Evolutionary conservation across 2,888 invertebrate species (phyloP).

Genomic region (Panopea generosa): DNA sequence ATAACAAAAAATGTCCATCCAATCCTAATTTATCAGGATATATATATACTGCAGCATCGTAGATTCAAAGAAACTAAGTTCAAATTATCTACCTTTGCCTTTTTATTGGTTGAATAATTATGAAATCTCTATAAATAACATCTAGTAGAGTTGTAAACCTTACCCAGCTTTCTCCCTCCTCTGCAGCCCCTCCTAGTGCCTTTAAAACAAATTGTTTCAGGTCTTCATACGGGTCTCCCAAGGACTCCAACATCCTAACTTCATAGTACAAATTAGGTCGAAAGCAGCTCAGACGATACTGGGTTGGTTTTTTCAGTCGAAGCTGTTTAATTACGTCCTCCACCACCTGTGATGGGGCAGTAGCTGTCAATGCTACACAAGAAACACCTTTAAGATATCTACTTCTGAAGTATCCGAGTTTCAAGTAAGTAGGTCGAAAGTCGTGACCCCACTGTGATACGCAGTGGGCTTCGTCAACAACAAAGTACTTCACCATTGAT

Average conservation of each 20-base stretch:
- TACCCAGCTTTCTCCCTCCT: constrained; percentile 72
- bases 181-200: constrained; percentile 70
- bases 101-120: too few relatives aligned
- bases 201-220: constrained; percentile 86
- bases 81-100: too few relatives aligned
- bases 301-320: constrained; percentile 89
- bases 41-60: too few relatives aligned
- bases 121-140: too few relatives aligned
- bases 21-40: too few relatives aligned
- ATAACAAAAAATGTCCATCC: too few relatives aligned
- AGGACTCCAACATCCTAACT: constrained; percentile 94
- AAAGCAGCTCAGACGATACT: constrained; percentile 90
- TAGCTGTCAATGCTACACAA: constrained; percentile 98
- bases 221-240: constrained; percentile 92
- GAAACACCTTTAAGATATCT: constrained; percentile 89
- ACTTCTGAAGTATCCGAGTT: constrained; percentile 89
- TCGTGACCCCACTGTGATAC: constrained; percentile 99
- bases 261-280: constrained; percentile 98
- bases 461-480: constrained; percentile 93
- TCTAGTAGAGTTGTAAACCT: too few relatives aligned
- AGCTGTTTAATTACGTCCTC: constrained; percentile 88
- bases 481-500: constrained; percentile 94
- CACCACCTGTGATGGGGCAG: constrained; percentile 89
- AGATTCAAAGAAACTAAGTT: too few relatives aligned
- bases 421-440: constrained; percentile 96